A percentile compares a stretch with the other conserved stretches of the same genome.
These are phyloP conservation scores for Bergia sp. DNA, from an alignment of 92 coral and sea anemone genomes.

Conservation along the genomic window DNA sequence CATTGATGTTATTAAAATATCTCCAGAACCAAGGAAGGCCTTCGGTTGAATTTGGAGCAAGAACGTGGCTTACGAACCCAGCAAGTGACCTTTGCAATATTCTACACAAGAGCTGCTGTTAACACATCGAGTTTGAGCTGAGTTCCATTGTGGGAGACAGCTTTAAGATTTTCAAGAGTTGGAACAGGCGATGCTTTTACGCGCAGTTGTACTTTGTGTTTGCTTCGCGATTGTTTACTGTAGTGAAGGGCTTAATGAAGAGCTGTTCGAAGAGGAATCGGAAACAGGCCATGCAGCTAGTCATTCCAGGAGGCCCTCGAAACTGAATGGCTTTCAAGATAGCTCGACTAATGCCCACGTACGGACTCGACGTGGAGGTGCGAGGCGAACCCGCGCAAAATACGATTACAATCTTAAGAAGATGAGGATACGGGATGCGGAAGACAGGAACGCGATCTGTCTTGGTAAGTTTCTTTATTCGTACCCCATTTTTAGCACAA, in stretches of 20 bases:
- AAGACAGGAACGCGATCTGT: slow-evolving; percentile 78
- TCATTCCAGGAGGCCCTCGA: slow-evolving; percentile 71
- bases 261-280: slow-evolving; percentile 51
- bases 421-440: slow-evolving; percentile 73
- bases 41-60: slow-evolving; percentile 44
- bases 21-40: slow-evolving; percentile 66
- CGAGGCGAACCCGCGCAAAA: slow-evolving; percentile 73
- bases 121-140: slow-evolving; percentile 39
- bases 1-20: slow-evolving; percentile 60
- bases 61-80: slow-evolving; percentile 16
- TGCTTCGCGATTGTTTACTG: slow-evolving; percentile 65
- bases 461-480: slow-evolving; percentile 71
- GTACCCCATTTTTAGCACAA: neutral
- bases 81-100: slow-evolving; percentile 16
- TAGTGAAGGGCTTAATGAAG: slow-evolving; percentile 62
- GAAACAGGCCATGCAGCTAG: slow-evolving; percentile 33
- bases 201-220: slow-evolving; percentile 52
- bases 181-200: slow-evolving; percentile 56
- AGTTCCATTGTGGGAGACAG: slow-evolving; percentile 1
- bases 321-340: slow-evolving; percentile 78
- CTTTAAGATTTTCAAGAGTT: neutral
- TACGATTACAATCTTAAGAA: slow-evolving; percentile 76
- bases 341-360: slow-evolving; percentile 61
- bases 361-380: slow-evolving; percentile 73
- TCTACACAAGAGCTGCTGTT: slow-evolving; percentile 30